Evolutionary conservation across 2,888 invertebrate species (phyloP).

Genomic region (Callyntrura sp.): DNA sequence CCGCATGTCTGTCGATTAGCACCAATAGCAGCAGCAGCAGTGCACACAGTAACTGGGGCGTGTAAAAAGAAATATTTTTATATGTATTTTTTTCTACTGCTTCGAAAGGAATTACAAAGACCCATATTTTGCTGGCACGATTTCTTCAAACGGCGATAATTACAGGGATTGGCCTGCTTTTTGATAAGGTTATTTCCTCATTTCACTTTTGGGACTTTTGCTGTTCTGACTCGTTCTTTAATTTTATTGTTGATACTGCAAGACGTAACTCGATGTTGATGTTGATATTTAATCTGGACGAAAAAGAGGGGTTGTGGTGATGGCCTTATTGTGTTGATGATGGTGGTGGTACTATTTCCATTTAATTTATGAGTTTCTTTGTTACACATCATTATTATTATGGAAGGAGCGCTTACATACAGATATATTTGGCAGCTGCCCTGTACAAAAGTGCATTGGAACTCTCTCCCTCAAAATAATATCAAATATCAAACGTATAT

Average conservation of each 20-base stretch:
- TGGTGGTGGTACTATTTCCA: slow-evolving; percentile 51
- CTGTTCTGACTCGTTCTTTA: background rate
- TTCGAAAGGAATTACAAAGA: slow-evolving; percentile 28
- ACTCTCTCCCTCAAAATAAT: no score
- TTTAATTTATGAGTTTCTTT: slow-evolving; percentile 50
- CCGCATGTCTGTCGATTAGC: background rate
- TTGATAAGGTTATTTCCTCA: background rate
- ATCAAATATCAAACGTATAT: no score
- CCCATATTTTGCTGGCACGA: slow-evolving; percentile 63
- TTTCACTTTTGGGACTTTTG: no score
- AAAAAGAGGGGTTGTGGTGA: background rate
- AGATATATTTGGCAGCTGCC: no score
- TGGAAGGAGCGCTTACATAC: no score
- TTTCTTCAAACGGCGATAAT: slow-evolving; percentile 64
- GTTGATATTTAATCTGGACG: slow-evolving; percentile 32
- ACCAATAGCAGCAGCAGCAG: background rate
- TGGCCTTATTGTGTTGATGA: background rate
- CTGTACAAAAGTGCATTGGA: no score
- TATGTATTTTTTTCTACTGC: no score
- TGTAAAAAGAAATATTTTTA: background rate
- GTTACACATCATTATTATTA: no score
- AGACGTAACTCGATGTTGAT: background rate
- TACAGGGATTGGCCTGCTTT: slow-evolving; percentile 50
- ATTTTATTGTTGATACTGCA: background rate
- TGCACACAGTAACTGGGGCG: background rate